These are phyloP conservation scores for Leptopilina syphax DNA, from an alignment of 2,888 invertebrate genomes.

Conservation along the genomic window DNA sequence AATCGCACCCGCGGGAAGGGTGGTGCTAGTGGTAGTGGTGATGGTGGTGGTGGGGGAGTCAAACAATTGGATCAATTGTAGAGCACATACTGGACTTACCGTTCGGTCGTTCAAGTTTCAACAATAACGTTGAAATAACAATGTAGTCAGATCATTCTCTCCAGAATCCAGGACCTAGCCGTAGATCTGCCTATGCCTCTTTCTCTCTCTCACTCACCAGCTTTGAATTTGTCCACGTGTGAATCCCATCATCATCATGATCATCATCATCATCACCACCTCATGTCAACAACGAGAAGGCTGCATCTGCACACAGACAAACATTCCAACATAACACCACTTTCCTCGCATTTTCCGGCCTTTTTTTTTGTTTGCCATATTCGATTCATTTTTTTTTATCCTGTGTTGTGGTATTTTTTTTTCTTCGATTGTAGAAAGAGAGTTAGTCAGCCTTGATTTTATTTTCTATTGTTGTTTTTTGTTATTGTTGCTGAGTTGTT, in stretches of 20 bases:
- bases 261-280: slow-evolving; percentile 63
- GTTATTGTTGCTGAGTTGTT: slow-evolving; percentile 12
- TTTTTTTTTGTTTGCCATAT: slow-evolving; percentile 35
- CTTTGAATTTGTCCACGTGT: slow-evolving; percentile 67
- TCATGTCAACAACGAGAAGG: slow-evolving; percentile 76
- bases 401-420: slow-evolving; percentile 46
- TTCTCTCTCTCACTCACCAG: slow-evolving; percentile 62
- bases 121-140: slow-evolving; percentile 20
- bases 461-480: neutral
- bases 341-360: slow-evolving; percentile 57
- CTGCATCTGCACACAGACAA: slow-evolving; percentile 79
- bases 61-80: slow-evolving; percentile 44
- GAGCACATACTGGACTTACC: slow-evolving; percentile 57
- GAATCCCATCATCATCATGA: slow-evolving; percentile 57
- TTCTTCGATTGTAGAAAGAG: slow-evolving; percentile 52
- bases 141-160: slow-evolving; percentile 16
- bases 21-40: too few species aligned
- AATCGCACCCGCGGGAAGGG: neutral
- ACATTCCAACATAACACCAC: slow-evolving; percentile 77
- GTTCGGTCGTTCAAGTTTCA: slow-evolving; percentile 45
- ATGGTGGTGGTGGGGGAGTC: neutral
- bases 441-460: slow-evolving; percentile 49
- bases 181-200: slow-evolving; percentile 72
- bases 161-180: slow-evolving; percentile 57
- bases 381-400: slow-evolving; percentile 41